Evolutionary conservation across 2,113 vertebrate species (phyloP), one percentile per base, ranked within the genome.

Genomic region (Noturus placidus): DNA sequence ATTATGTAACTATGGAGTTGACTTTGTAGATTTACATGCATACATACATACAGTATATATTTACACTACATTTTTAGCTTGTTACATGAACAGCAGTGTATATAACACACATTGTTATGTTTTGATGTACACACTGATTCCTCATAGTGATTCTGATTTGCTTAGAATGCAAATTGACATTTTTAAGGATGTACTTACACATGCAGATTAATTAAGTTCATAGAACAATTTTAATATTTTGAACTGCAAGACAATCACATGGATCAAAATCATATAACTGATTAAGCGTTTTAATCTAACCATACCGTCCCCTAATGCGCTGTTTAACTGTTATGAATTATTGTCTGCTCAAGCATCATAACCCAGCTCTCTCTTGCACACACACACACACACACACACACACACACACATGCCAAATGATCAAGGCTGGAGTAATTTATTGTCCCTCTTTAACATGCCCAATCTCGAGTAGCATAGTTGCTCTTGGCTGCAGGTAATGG

Each of bases 401-500:
- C 0, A 46, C 46, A 46, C 46, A 80, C 76, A 25, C 65, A 81
- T 20, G 25, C 63, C 86, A 82, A 82, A 85, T 57, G 83, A 87
- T 85, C 63, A 82, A 82, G 78, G 69, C 88, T 67, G 69, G 35
- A 59, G 86, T 86, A 82, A 85, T 87, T 69, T 85, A 83, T 54
- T 83, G 84, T 19, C 67, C 85, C 78, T 59, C 61, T 88, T 88
- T 88, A 85, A 57, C 59, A 5, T 25, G 25, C 30, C 42, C 67
- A 59, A 86, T 82, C 86, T 85, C 27, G 19, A 70, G 87, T 67
- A 52, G 27, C 35, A 70, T 80, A 50, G 69, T 42, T 82, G 86
- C 54, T 79, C 63, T 83, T 82, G 70, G 86, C 79, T 85, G 38
- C 83, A 86, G 86, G 89, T 90, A 86, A 85, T 61, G n/a, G 35